A percentile compares a stretch with the other conserved stretches of the same genome.
Evolutionary conservation across 1,140 invertebrate species (phyloP).

Genomic region (Rhopalosiphum padi): DNA sequence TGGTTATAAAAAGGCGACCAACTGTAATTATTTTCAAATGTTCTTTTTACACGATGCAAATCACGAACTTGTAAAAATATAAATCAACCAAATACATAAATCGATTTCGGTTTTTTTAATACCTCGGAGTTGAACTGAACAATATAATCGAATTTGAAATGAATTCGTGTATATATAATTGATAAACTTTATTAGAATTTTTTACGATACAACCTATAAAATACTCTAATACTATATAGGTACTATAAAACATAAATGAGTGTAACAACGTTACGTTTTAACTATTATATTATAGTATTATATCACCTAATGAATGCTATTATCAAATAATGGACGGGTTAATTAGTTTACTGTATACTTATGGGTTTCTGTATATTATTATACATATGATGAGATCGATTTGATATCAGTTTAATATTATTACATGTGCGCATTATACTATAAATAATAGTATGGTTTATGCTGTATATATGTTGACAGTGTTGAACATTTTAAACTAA

Average conservation of each 20-base stretch:
- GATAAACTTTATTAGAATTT: not conserved
- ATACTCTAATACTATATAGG: not conserved
- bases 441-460: not conserved
- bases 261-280: not conserved
- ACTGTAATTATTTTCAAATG: not conserved
- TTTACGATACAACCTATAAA: not conserved
- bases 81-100: not conserved
- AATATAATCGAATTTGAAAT: not conserved
- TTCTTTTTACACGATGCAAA: not conserved
- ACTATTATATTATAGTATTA: not conserved
- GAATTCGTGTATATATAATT: not conserved
- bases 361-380: not conserved
- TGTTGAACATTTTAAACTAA: not conserved
- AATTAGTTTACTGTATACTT: not conserved
- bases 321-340: not conserved
- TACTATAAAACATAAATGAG: not conserved
- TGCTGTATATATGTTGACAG: not conserved
- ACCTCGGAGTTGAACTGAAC: not conserved
- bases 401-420: not conserved
- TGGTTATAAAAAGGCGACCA: not conserved
- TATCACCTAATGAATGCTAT: not conserved
- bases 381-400: not conserved
- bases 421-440: not conserved
- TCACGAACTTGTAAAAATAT: not conserved
- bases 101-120: not conserved